A percentile compares a stretch with the other conserved stretches of the same genome.
These are phyloP conservation scores for Odobenus rosmarus DNA, from an alignment of 2,113 vertebrate genomes.

Conservation along the genomic window DNA sequence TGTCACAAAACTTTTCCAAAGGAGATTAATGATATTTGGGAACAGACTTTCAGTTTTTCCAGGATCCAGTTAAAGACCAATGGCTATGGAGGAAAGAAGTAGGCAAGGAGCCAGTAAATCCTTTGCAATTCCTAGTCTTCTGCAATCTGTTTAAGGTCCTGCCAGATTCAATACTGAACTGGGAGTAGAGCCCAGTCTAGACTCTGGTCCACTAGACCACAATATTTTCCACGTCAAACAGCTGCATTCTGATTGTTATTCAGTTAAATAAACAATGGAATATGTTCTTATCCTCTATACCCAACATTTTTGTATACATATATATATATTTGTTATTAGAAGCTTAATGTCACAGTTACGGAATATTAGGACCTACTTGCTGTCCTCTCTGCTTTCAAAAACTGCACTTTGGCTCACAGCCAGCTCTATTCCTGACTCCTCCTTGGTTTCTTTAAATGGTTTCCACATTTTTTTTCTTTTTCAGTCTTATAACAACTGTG, in stretches of 20 bases:
- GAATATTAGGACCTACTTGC: not conserved
- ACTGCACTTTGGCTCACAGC: not conserved
- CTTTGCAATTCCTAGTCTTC: not conserved
- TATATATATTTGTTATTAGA: not conserved
- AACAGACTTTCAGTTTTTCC: not conserved
- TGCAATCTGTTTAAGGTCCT: not conserved
- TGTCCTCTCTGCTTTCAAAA: not conserved
- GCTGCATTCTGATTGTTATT: not conserved
- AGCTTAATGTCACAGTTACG: not conserved
- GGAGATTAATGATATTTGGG: not conserved
- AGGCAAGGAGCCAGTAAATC: not conserved
- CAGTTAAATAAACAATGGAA: slow-evolving; percentile 2
- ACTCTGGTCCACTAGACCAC: not conserved
- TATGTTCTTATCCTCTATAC: not conserved
- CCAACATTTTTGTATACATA: not conserved
- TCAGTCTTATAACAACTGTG: not conserved
- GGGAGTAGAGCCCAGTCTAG: not conserved
- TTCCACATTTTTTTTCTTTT: not conserved
- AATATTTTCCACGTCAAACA: not conserved
- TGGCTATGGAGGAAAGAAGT: not conserved
- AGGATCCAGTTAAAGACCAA: not conserved
- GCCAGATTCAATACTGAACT: not conserved
- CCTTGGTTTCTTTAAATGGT: not conserved
- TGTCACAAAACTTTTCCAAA: not conserved
- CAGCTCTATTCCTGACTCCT: not conserved